A percentile compares a stretch with the other conserved stretches of the same genome.
Conservation (phyloP, 1,140 invertebrate genomes). For the Drosophila simulans region DNA sequence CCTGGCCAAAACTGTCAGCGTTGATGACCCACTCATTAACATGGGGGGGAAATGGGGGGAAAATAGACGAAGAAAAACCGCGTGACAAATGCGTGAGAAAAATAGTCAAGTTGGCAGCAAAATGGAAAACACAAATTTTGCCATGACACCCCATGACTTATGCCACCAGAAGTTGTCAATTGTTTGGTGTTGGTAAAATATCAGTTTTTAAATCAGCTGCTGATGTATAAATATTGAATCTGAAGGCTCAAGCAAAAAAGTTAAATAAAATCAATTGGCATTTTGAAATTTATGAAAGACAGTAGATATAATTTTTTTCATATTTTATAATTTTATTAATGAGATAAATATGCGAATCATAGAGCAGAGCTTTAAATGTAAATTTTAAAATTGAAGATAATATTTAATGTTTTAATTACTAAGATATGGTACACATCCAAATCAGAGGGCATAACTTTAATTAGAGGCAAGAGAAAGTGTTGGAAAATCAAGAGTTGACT, state of each 20-base stretch:
- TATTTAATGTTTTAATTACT: not conserved
- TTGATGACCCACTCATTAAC: conserved; percentile 77
- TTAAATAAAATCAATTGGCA: too few relatives aligned
- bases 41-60: conserved; percentile 10
- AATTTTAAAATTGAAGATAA: too few relatives aligned
- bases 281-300: too few relatives aligned
- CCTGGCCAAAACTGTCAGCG: conserved; percentile 59
- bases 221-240: too few relatives aligned
- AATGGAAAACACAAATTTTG: conserved; percentile 25
- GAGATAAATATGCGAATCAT: too few relatives aligned
- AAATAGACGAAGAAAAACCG: conserved; percentile 37
- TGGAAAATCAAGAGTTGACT: conserved; percentile 56
- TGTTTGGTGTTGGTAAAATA: not conserved
- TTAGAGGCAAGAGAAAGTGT: conserved; percentile 50
- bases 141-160: conserved; percentile 23
- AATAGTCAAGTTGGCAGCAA: conserved; percentile 33
- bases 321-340: too few relatives aligned
- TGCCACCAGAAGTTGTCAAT: conserved; percentile 2
- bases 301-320: too few relatives aligned
- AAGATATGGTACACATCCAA: not conserved
- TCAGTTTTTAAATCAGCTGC: too few relatives aligned
- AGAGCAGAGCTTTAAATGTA: too few relatives aligned
- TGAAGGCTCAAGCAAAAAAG: too few relatives aligned
- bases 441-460: not conserved
- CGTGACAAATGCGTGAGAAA: conserved; percentile 79